Base-by-base conservation (phyloP, 2,113 vertebrate genomes). In the Petromus typicus region DNA sequence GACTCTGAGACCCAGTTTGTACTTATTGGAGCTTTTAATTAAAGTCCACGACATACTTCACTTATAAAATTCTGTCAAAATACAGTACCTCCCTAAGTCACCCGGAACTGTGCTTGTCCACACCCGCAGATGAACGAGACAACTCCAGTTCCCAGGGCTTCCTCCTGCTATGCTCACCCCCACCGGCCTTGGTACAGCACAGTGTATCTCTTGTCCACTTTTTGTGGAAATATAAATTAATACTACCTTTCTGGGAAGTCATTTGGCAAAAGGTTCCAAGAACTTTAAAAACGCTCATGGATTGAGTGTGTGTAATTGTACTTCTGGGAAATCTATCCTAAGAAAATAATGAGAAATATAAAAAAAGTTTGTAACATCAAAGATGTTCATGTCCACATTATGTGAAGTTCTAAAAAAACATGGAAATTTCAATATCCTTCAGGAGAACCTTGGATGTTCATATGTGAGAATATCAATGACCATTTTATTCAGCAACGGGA, bases 11-110 rank as follows among this genome's bases (percentile, higher is more conserved):
- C 13, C 37, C 20, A 3, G 40, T 88, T 92, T 89, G 17, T 18
- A 93, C 43, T 86, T 67, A 94, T 0, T 94, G 79, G 45, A 86
- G 81, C 95, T 95, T 95, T 76, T 51, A 92, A 94, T 98, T 95
- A 90, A 96, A 93, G 82, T 71, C 51, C 27, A 45, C 57, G 66
- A 34, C 84, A 93, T 20, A 89, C 69, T 95, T 95, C 66, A 83
- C 48, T 96, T 91, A 92, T 79, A 23, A 90, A 81, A 76, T 84
- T 64, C 76, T 79, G 85, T 82, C 97, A 63, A 90, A 82, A 78
- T 45, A 45, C 13, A 13, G 14, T 25, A 73, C 20, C 69, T 96
- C 81, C n/a, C 54, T 75, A 30, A 7, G 73, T 93, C 61, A 23
- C 37, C 61, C 23, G 40, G 75, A 89, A 34, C 14, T 87, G 56